Base-by-base conservation (phyloP, 2,113 vertebrate species). In the Brachyhypopomus occidentalis region DNA sequence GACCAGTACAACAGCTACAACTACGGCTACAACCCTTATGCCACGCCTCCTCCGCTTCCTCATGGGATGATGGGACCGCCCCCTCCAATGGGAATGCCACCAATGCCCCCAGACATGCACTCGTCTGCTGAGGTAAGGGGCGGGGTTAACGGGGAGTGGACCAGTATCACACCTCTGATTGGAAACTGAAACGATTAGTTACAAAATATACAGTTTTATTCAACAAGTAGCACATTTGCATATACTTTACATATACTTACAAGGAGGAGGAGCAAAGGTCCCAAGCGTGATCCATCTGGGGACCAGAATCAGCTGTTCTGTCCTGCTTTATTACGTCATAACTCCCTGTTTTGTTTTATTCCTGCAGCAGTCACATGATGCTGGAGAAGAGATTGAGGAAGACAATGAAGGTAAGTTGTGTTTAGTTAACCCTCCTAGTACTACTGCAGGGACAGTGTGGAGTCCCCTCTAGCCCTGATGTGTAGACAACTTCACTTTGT, bases 1-100 rank as follows among this genome's bases (percentile, higher is more conserved):
- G 93, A 94, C 82, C 93, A 94, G 84, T 94, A 94, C 75, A 84
- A 87, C 9, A 86, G 87, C 75, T 95, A 94, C 73, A 92, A 92
- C 34, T 92, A 93, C 0, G 89, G 90, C 73, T 94, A 94, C 5
- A 89, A 89, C 6, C 83, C 92, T 2, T 94, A 94, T 38, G 92
- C 92, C 9, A 90, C 91, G 77, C 91, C 94, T 0, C 93, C 94
- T 25, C 90, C 92, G 1, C 90, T 91, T 17, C 89, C 87, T 22
- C 86, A 87, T 11, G 88, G 91, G 48, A 90, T 91, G 90, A 88
- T 91, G 90, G 84, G 83, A 6, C 92, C 92, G 0, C 90, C 92
- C 0, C 92, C 93, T 17, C 91, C 93, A 4, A 41, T 88, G 77
- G 91, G 90, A 17, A 77, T 89, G 76, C 91, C 93, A 1, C 90